A percentile compares a stretch with the other conserved stretches of the same genome.
phyloP scores from a whole-genome alignment of 2,888 invertebrate species.

The Conus canariensis region DNA sequence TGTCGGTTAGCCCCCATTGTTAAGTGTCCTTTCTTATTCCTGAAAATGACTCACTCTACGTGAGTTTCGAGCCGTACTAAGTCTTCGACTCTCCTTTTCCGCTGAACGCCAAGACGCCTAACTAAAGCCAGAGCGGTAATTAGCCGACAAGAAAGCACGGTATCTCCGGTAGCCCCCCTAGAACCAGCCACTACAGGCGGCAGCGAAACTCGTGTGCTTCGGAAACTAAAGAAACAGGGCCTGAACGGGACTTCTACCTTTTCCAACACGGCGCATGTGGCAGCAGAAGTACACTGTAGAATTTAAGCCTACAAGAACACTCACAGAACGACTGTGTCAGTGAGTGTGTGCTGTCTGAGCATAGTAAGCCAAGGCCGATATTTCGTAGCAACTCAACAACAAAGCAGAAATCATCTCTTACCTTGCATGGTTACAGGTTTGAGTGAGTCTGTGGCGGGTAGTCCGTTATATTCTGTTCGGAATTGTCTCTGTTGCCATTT shows the following conservation, averaged over 20 bases:
- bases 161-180: too few relatives aligned
- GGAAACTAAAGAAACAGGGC: background rate
- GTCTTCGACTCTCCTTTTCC: background rate
- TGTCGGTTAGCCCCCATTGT: too few relatives aligned
- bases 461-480: conserved; percentile 5
- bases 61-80: too few relatives aligned
- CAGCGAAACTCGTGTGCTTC: background rate
- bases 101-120: background rate
- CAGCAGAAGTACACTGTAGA: too few relatives aligned
- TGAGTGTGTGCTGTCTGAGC: too few relatives aligned
- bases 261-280: too few relatives aligned
- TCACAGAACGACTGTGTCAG: too few relatives aligned
- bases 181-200: background rate
- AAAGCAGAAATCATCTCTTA: background rate
- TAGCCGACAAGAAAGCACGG: background rate
- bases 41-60: background rate
- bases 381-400: conserved; percentile 11
- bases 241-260: background rate
- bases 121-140: background rate
- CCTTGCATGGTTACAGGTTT: conserved; percentile 23
- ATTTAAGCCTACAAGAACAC: too few relatives aligned
- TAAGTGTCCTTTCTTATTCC: background rate
- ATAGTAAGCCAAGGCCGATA: too few relatives aligned
- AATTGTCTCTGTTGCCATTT: conserved; percentile 22
- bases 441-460: background rate